These are phyloP conservation scores for Dynastes tityus DNA, from an alignment of 2,888 invertebrate species.

Conservation along the genomic window DNA sequence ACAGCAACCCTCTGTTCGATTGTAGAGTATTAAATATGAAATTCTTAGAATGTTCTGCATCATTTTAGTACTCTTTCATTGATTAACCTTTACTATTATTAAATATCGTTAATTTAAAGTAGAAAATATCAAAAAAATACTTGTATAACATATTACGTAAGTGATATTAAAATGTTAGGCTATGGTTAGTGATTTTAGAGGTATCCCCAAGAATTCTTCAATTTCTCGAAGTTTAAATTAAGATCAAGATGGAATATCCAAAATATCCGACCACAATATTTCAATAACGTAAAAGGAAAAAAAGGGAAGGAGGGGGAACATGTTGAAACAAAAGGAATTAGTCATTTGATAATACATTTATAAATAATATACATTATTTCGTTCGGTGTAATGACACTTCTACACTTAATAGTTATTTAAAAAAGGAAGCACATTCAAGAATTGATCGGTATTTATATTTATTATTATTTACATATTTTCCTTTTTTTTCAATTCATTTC, in stretches of 20 bases:
- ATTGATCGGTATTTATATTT: slow-evolving; percentile 50
- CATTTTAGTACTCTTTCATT: no score
- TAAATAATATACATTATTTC: slow-evolving; percentile 2
- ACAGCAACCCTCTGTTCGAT: neutral
- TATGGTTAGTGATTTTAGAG: no score
- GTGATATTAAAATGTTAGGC: neutral
- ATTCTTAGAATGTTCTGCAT: no score
- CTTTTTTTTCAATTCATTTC: neutral
- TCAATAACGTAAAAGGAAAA: neutral
- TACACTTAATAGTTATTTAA: neutral
- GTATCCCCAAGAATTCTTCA: no score
- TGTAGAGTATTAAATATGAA: no score
- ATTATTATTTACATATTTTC: slow-evolving; percentile 49
- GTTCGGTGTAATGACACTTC: neutral
- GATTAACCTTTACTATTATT: neutral
- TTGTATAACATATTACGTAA: neutral
- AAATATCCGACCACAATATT: neutral
- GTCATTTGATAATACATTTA: neutral
- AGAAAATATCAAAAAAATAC: neutral
- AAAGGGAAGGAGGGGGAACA: neutral
- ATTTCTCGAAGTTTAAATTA: no score
- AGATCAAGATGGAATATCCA: no score
- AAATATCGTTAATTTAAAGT: neutral
- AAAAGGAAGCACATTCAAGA: slow-evolving; percentile 58
- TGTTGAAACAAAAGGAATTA: no score